phyloP scores from a whole-genome alignment of 2,113 vertebrate species.

The Gorsachius goisagi region DNA sequence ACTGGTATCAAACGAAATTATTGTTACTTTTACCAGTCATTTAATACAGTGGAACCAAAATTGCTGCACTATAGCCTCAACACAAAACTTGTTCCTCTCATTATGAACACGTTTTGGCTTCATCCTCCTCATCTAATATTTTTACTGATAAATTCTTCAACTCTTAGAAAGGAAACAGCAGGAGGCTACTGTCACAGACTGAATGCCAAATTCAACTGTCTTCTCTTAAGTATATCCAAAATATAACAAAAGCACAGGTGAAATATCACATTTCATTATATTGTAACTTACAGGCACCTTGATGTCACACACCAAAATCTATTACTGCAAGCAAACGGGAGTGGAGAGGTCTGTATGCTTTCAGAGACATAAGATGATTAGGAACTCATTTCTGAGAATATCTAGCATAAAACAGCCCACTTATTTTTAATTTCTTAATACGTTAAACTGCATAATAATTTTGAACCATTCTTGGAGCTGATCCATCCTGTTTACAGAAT shows the following conservation, averaged over 20 bases:
- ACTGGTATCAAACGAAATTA: background rate
- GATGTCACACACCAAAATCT: background rate
- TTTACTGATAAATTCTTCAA: background rate
- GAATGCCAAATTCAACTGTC: background rate
- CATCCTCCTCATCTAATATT: background rate
- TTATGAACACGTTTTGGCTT: background rate
- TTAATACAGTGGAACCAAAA: background rate
- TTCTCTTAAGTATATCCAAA: background rate
- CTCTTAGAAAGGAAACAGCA: background rate
- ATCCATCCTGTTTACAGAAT: background rate
- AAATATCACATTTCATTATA: background rate
- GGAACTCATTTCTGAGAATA: background rate
- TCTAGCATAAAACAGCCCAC: background rate
- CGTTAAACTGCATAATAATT: background rate
- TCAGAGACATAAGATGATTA: background rate
- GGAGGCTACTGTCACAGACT: background rate
- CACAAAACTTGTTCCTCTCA: background rate
- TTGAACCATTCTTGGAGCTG: background rate
- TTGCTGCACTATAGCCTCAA: background rate
- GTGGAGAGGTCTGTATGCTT: background rate
- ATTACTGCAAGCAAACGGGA: background rate
- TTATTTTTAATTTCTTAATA: background rate
- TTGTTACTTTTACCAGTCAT: background rate
- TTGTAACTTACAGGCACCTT: background rate
- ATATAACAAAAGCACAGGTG: background rate